Base-by-base conservation (phyloP, 2,113 vertebrate species). In the Opisthocomus hoazin region DNA sequence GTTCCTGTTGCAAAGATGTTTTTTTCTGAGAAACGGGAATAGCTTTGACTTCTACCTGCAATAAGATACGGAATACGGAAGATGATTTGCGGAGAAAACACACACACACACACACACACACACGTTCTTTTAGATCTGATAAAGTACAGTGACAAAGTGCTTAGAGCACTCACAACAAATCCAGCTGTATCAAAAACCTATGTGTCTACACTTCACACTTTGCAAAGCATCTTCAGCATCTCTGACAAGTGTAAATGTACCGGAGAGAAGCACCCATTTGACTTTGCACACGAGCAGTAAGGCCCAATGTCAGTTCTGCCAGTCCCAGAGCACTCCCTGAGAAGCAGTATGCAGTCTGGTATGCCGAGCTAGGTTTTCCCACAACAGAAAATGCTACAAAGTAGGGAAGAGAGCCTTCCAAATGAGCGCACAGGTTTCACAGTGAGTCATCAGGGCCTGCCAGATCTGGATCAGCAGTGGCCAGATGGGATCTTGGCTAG, bases 11-110 rank as follows among this genome's bases (percentile, higher is more conserved):
- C 93, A 99, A 95, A 29, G 99, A 99, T 36, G 98, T 97, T 97
- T 99, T 99, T 91, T 99, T 99, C 97, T 99, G 99, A 75, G 99
- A 99, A 92, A 99, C 99, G 12, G 99, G 99, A 74, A 99, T 99
- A 4, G 99, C 99, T 97, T 99, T 99, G 51, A 99, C 99, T 97
- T 99, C 99, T 95, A 99, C 99, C 99, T 99, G 95, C 15, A 74
- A 85, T 18, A 74, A 64, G 24, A 94, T 34, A 9, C 17, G 37
- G 45, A 84, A 83, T 5, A 90, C 10, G 21, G 20, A 65, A 30
- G 15, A n/a, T 16, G 29, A 73, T 76, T 77, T 45, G 69, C 50
- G 29, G 17, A 80, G 18, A 30, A 84, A 26, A 78, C 10, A 73
- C 22, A 80, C 5, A 51, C 10, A 37, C 5, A 12, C n/a, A n/a